phyloP scores from a whole-genome alignment of 2,797 vertebrate genomes.

The Silurus aristotelis region DNA sequence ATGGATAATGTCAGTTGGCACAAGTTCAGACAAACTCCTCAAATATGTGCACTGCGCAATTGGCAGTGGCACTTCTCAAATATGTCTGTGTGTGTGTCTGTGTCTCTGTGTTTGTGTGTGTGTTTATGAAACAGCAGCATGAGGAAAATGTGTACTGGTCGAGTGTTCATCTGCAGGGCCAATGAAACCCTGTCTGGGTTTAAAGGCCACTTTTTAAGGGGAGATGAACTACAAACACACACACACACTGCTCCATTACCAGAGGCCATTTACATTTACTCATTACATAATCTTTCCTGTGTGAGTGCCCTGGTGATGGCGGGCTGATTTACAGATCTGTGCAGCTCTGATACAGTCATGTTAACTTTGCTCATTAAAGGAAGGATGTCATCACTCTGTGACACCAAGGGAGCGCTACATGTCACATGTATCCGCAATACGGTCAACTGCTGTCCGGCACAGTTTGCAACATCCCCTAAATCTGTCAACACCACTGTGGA shows the following conservation, averaged over 20 bases:
- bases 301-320: conserved; percentile 69
- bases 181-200: conserved; percentile 37
- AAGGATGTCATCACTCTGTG: conserved; percentile 95
- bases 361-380: conserved; percentile 87
- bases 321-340: conserved; percentile 81
- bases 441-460: conserved; percentile 87
- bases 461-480: conserved; percentile 98
- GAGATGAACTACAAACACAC: conserved; percentile 24
- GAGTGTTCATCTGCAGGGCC: conserved; percentile 70
- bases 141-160: conserved; percentile 56
- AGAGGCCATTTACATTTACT: conserved; percentile 70
- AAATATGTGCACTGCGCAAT: neutral
- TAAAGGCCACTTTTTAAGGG: conserved; percentile 36
- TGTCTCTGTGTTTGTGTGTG: conserved; percentile 45
- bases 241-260: conserved; percentile 45
- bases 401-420: conserved; percentile 81
- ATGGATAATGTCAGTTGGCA: conserved; percentile 13
- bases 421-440: conserved; percentile 87
- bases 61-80: conserved; percentile 1
- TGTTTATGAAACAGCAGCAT: conserved; percentile 14
- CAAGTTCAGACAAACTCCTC: neutral
- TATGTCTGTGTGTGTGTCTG: neutral
- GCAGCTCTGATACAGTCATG: conserved; percentile 71
- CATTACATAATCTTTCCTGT: conserved; percentile 83
- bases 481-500: conserved; percentile 92